These are phyloP conservation scores for Notechis scutatus DNA, from an alignment of 2,113 vertebrate genomes.

Conservation along the genomic window DNA sequence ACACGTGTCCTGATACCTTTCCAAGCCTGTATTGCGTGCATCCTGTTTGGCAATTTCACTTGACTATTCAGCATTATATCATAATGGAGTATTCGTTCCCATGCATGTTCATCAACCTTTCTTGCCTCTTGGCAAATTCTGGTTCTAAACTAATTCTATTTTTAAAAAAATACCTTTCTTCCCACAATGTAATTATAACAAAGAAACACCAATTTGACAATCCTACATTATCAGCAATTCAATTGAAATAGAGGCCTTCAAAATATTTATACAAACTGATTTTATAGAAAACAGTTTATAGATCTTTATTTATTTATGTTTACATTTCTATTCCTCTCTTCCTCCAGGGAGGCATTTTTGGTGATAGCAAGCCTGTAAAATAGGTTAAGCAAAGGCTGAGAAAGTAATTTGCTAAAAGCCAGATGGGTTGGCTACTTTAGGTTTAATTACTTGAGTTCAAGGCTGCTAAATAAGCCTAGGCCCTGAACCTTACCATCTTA, in stretches of 20 bases:
- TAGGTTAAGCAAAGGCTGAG: neutral
- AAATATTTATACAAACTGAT: neutral
- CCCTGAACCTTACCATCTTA: neutral
- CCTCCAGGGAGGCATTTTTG: neutral
- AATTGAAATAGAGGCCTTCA: neutral
- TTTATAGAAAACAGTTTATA: neutral
- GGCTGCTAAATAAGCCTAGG: neutral
- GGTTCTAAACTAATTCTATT: neutral
- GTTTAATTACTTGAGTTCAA: neutral
- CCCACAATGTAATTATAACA: neutral
- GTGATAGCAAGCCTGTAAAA: neutral
- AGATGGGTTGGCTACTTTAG: neutral
- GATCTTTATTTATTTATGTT: neutral
- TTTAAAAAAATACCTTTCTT: conserved; percentile 2
- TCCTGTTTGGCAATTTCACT: conserved; percentile 13
- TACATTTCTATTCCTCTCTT: neutral
- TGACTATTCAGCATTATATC: conserved; percentile 28
- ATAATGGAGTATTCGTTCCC: conserved; percentile 36
- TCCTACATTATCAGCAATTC: conserved; percentile 4
- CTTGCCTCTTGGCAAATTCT: conserved; percentile 35
- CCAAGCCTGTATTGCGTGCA: conserved; percentile 23
- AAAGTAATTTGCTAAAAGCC: neutral
- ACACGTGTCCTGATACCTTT: conserved; percentile 25
- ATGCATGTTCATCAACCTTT: conserved; percentile 39
- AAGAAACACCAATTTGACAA: neutral